phyloP scores from a whole-genome alignment of 2,888 invertebrate species.

The Baccha elongata region DNA sequence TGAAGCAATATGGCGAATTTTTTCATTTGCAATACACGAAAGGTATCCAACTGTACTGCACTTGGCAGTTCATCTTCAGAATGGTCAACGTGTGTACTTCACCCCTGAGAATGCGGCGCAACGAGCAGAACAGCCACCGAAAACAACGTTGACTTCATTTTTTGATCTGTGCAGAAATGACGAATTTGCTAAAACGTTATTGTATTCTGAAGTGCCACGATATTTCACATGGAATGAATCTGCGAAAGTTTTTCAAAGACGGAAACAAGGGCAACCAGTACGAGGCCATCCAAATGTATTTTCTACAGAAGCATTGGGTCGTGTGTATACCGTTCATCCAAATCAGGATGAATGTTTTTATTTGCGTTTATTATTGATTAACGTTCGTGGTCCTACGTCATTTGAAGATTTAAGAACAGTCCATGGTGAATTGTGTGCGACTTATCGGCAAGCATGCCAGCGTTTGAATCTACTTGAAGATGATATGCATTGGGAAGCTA shows the following conservation, averaged over 20 bases:
- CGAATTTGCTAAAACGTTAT: slow-evolving; percentile 76
- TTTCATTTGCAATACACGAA: slow-evolving; percentile 51
- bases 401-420: too few species aligned
- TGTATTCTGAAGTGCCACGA: slow-evolving; percentile 78
- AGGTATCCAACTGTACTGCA: slow-evolving; percentile 55
- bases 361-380: too few species aligned
- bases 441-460: too few species aligned
- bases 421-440: background rate
- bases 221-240: slow-evolving; percentile 23
- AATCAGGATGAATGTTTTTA: too few species aligned
- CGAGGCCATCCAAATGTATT: slow-evolving; percentile 65
- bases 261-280: too few species aligned
- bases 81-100: slow-evolving; percentile 11
- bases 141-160: slow-evolving; percentile 61
- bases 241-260: too few species aligned
- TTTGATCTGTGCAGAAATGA: slow-evolving; percentile 24
- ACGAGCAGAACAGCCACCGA: slow-evolving; percentile 53
- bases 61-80: slow-evolving; percentile 43
- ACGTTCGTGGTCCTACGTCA: slow-evolving; percentile 49
- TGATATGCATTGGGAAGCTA: too few species aligned
- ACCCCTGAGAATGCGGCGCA: slow-evolving; percentile 61
- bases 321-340: slow-evolving; percentile 77
- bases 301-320: slow-evolving; percentile 77
- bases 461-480: too few species aligned
- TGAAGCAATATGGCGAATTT: slow-evolving; percentile 39